These are phyloP conservation scores for Dermochelys coriacea DNA, from an alignment of 2,797 vertebrate species.

Conservation along the genomic window DNA sequence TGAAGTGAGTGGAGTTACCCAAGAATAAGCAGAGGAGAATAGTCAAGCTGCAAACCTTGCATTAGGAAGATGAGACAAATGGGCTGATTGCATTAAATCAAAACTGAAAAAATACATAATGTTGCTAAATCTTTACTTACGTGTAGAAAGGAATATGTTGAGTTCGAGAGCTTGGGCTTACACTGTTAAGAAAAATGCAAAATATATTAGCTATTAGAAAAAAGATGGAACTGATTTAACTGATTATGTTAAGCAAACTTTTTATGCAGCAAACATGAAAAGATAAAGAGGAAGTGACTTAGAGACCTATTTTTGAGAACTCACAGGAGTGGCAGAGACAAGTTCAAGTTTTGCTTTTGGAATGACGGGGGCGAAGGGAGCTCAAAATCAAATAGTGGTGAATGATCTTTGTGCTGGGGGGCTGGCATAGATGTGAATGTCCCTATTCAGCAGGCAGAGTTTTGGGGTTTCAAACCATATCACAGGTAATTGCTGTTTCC, in stretches of 20 bases:
- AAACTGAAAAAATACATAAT: not conserved
- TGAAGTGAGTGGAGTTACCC: not conserved
- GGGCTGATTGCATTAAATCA: not conserved
- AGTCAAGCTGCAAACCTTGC: not conserved
- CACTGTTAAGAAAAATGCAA: constrained; percentile 62
- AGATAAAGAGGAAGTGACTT: not conserved
- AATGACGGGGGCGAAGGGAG: not conserved
- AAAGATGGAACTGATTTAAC: not conserved
- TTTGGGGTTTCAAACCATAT: not conserved
- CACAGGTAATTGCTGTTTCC: not conserved
- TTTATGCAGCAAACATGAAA: not conserved
- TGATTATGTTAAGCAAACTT: not conserved
- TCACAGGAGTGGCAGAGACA: not conserved
- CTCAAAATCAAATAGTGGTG: constrained; percentile 3
- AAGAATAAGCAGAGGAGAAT: not conserved
- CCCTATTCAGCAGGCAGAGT: not conserved
- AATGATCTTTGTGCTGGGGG: not conserved
- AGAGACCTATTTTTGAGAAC: constrained; percentile 43
- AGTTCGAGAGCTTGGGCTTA: constrained; percentile 78
- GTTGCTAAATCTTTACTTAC: constrained; percentile 65
- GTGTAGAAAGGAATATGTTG: constrained; percentile 81
- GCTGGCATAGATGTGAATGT: not conserved
- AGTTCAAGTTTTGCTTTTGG: constrained; percentile 11
- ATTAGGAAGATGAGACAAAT: not conserved
- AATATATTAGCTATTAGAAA: not conserved